Evolutionary conservation across 2,113 vertebrate genomes (phyloP), one percentile per base, ranked within the genome.

Genomic region (Saguinus imperator): DNA sequence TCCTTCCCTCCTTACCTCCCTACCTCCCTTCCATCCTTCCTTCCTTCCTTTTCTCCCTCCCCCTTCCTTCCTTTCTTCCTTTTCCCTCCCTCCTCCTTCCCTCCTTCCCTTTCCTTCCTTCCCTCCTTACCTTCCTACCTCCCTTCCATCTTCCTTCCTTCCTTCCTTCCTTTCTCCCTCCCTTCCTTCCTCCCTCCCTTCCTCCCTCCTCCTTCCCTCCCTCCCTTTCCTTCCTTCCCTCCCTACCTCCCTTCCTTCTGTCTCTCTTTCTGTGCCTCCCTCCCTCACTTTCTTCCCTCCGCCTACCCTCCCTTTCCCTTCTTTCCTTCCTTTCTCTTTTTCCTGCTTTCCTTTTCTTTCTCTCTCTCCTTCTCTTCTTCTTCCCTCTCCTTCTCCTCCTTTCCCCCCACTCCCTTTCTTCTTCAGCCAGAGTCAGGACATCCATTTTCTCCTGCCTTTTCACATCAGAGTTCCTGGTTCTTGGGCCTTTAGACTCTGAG

Each of bases 101-200:
- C 57, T 12, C 21, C 27, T 29, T 70, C 7, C 27, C 43, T 43
- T 8, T n/a, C 29, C 20, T 75, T 9, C 25, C 37, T 40, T 32
- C 35, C 40, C 20, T 12, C 27, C 23, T 1, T 40, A 0, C n/a
- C 43, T 23, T 2, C 55, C 45, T 25, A 18, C 43, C 37, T 43
- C 32, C 45, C 73, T 13, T 37, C 76, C n/a, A 43, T 43, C 43
- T 25, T 18, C 43, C 37, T 40, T 40, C 45, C 73, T 13, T 37
- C 76, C n/a, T 32, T 27, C 17, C 8, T 23, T 23, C 21, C 18
- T 5, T 18, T 20, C 16, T 48, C 25, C 68, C 14, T 23, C 4
- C 23, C 37, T 25, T 2, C 48, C 12, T 23, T 37, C 35, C 21
- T 21, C 16, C 32, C 4, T 37, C 20, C 13, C 4, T 12, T 14